A percentile compares a stretch with the other conserved stretches of the same genome.
Conservation (phyloP, 2,797 vertebrate genomes). For the Calcarius lapponicus region DNA sequence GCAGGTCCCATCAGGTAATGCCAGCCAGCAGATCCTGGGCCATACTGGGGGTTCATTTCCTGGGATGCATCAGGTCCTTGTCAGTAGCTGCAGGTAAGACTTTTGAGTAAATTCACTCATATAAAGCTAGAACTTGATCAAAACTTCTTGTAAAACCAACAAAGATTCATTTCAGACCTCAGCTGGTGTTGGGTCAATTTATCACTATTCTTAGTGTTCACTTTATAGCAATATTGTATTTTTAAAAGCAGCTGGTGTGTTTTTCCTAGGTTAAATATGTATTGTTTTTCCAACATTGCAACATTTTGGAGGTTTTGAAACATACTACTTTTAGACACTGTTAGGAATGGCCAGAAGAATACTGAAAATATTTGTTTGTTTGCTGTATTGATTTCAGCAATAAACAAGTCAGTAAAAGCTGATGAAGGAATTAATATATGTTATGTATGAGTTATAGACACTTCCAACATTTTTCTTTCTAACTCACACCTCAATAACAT, state of each 20-base stretch:
- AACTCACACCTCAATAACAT: conserved; percentile 30
- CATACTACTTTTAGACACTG: background rate
- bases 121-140: background rate
- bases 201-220: background rate
- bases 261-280: background rate
- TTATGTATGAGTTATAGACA: conserved; percentile 60
- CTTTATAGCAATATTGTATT: background rate
- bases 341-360: background rate
- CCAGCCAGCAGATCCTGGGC: background rate
- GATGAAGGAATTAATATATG: conserved; percentile 25
- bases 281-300: background rate
- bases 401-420: conserved; percentile 49
- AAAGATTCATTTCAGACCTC: background rate
- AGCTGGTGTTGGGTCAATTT: background rate
- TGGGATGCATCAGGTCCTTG: background rate
- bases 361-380: conserved; percentile 13
- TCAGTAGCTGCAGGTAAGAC: background rate
- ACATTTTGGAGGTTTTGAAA: background rate
- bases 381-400: conserved; percentile 11
- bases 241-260: background rate
- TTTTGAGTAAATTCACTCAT: background rate
- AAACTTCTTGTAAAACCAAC: background rate
- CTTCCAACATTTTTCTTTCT: conserved; percentile 38
- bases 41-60: background rate
- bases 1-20: background rate